Evolutionary conservation across 2,888 invertebrate species (phyloP).

Genomic region (Hypolimnas misippus): DNA sequence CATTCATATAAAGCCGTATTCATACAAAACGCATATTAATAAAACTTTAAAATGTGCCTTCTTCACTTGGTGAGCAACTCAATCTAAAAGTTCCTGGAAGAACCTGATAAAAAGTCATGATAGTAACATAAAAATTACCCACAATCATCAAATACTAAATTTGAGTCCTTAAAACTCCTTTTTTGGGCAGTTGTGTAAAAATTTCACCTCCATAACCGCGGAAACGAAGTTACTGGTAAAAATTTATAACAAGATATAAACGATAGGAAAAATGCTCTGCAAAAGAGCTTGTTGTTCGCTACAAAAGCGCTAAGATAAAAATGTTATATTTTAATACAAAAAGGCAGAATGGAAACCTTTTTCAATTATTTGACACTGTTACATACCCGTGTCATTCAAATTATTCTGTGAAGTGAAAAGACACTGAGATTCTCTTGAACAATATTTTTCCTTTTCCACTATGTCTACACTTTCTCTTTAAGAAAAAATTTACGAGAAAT

Average conservation of each 20-base stretch:
- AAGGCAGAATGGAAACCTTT: constrained; percentile 10
- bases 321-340: constrained; percentile 13
- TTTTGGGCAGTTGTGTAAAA: not conserved
- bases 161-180: too few species aligned
- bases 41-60: too few species aligned
- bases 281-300: not conserved
- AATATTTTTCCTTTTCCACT: not conserved
- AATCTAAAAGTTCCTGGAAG: too few species aligned
- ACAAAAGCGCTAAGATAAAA: constrained; percentile 10
- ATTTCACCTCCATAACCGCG: not conserved
- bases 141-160: too few species aligned
- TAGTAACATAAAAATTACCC: too few species aligned
- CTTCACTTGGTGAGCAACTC: too few species aligned
- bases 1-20: too few species aligned
- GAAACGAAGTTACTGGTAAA: not conserved
- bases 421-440: constrained; percentile 7
- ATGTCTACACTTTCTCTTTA: not conserved
- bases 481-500: not conserved
- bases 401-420: constrained; percentile 21
- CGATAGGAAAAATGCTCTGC: not conserved
- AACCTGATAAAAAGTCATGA: too few species aligned
- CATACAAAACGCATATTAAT: too few species aligned
- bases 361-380: constrained; percentile 20
- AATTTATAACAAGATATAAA: not conserved
- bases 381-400: constrained; percentile 21